Evolutionary conservation across 92 coral and sea anemone genomes (phyloP).

Genomic region (Ricordea florida): DNA sequence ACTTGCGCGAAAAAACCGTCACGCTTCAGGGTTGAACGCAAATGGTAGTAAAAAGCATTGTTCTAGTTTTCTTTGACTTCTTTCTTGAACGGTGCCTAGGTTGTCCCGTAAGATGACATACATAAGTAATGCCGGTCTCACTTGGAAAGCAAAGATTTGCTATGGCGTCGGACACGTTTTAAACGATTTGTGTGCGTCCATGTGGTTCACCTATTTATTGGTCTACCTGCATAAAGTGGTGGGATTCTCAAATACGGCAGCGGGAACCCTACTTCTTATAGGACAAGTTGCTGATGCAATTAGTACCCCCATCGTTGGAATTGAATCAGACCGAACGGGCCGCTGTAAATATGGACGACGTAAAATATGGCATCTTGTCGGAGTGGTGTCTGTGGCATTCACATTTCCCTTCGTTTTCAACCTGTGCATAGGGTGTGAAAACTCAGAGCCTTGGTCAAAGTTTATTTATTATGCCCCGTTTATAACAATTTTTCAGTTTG

Average conservation of each 20-base stretch:
- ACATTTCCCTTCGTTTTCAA: constrained; percentile 93
- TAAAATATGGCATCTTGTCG: constrained; percentile 93
- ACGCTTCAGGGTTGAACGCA: too few species aligned
- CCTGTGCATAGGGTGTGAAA: constrained; percentile 74
- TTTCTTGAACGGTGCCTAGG: too few species aligned
- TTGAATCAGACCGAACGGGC: constrained; percentile 87
- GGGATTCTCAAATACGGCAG: constrained; percentile 68
- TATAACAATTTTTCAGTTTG: constrained; percentile 90
- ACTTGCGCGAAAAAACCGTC: too few species aligned
- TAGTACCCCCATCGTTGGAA: constrained; percentile 89
- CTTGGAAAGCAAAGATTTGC: constrained; percentile 81
- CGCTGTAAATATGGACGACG: constrained; percentile 78
- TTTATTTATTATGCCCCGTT: constrained; percentile 87
- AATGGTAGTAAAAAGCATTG: too few species aligned
- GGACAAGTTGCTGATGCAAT: constrained; percentile 97
- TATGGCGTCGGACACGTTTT: constrained; percentile 92
- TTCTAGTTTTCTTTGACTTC: too few species aligned
- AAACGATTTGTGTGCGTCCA: constrained; percentile 94
- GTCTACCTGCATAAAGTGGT: constrained; percentile 90
- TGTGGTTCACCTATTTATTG: constrained; percentile 93
- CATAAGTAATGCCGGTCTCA: constrained; percentile 10
- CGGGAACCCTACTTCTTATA: constrained; percentile 80
- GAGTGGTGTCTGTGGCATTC: constrained; percentile 73
- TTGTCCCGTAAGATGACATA: too few species aligned
- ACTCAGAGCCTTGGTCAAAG: constrained; percentile 69